Evolutionary conservation across 2,888 invertebrate species (phyloP).

Genomic region (Drosophila niveifrons): DNA sequence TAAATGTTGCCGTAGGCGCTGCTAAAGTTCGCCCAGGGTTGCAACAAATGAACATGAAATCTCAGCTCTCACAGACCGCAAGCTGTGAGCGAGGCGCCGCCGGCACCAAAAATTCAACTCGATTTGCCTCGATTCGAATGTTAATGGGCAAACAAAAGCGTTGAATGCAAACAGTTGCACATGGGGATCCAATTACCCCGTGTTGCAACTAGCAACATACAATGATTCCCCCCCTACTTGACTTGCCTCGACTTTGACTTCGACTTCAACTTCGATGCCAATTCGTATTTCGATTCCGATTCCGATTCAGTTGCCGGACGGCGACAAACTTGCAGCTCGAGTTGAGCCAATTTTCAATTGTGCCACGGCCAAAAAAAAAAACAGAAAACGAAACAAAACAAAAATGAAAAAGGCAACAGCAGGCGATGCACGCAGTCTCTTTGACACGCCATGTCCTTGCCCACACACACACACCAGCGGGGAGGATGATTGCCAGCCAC

Average conservation of each 20-base stretch:
- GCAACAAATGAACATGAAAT: neutral
- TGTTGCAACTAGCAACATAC: constrained; percentile 5
- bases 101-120: constrained; percentile 44
- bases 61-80: constrained; percentile 50
- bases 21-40: constrained; percentile 2
- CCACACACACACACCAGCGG: constrained; percentile 13
- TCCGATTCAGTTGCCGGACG: constrained; percentile 1
- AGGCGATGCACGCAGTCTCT: constrained; percentile 51
- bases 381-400: too few species aligned
- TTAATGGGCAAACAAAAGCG: constrained; percentile 47
- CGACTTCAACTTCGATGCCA: constrained; percentile 29
- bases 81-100: constrained; percentile 61
- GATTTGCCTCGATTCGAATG: neutral
- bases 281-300: neutral
- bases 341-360: constrained; percentile 5
- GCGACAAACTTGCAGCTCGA: neutral
- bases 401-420: neutral
- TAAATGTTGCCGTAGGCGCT: constrained; percentile 66
- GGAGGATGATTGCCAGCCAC: constrained; percentile 47
- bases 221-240: neutral
- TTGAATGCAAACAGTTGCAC: constrained; percentile 75
- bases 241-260: constrained; percentile 8
- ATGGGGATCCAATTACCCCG: constrained; percentile 74
- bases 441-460: constrained; percentile 51
- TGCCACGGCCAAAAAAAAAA: constrained; percentile 1